Conservation (phyloP, 1,140 invertebrate genomes). For the Dolichoris vasculosae region DNA sequence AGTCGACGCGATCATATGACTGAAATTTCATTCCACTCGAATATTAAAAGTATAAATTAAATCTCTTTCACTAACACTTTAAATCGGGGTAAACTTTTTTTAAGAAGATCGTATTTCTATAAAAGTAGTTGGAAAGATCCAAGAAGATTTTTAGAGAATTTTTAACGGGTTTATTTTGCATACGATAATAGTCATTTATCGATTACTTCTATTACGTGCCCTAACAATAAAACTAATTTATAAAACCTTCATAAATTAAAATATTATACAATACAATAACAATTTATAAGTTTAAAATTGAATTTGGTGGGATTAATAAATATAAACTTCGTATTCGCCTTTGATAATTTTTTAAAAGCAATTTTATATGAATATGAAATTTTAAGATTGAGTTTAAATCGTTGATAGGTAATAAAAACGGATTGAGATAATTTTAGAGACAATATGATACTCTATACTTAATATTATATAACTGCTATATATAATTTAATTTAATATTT, state of each 20-base stretch:
- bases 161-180: constrained; percentile 26
- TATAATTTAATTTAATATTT: no score
- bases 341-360: no score
- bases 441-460: no score
- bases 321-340: no score
- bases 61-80: not conserved
- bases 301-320: no score
- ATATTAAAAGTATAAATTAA: constrained; percentile 52
- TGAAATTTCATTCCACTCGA: constrained; percentile 43
- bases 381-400: no score
- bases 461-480: no score
- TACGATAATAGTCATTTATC: not conserved
- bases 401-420: no score
- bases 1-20: not conserved
- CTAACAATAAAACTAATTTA: not conserved
- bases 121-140: constrained; percentile 38
- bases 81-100: not conserved
- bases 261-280: not conserved
- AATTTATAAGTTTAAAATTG: no score
- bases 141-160: constrained; percentile 22
- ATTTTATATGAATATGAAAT: no score
- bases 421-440: no score
- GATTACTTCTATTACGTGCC: not conserved
- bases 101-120: not conserved
- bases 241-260: not conserved